Evolutionary conservation across 2,888 invertebrate genomes (phyloP), one percentile per base, ranked within the genome.

Genomic region (Parnassius glacialis): DNA sequence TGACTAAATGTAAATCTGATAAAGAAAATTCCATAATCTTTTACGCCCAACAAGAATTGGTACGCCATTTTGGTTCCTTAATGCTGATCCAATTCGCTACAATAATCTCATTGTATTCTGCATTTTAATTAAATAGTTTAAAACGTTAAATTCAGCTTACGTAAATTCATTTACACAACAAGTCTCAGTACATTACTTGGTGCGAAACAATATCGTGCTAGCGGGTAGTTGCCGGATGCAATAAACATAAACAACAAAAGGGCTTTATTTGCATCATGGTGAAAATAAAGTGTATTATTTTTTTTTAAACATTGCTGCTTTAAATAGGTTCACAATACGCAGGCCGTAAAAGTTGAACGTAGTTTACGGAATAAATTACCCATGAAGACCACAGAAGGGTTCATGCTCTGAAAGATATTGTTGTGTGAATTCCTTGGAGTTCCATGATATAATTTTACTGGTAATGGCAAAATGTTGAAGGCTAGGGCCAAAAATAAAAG

Each of bases 221-320:
- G 44, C 45, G 45, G 47, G 44, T 16, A 57, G 47, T 47, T 41
- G 47, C 52, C 47, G 20, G 44, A 12, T 20, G 55, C 47, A 57
- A 61, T 61, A 52, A 61, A 61, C 61, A 56, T 57, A 61, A 61
- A 57, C 51, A 54, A 50, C 60, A 45, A 61, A 56, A 57, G 44
- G 52, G 56, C 45, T 52, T 57, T 52, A 59, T 59, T 61, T 52
- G 52, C 61, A 61, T 61, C 61, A 61, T 42, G 57, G 56, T 42
- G 57, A 47, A 56, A 47, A 61, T 51, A 61, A 61, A 61, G 45
- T 34, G 41, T 61, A 48, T 34, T 50, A 44, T 12, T 56, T 61
- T 61, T 61, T 61, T 61, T 57, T 61, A 57, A 61, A 57, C 7
- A 34, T 25, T 50, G 12, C 9, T 44, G 34, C 47, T 41, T 47